These are phyloP conservation scores for Pempheris klunzingeri DNA, from an alignment of 2,797 vertebrate genomes.

Conservation along the genomic window DNA sequence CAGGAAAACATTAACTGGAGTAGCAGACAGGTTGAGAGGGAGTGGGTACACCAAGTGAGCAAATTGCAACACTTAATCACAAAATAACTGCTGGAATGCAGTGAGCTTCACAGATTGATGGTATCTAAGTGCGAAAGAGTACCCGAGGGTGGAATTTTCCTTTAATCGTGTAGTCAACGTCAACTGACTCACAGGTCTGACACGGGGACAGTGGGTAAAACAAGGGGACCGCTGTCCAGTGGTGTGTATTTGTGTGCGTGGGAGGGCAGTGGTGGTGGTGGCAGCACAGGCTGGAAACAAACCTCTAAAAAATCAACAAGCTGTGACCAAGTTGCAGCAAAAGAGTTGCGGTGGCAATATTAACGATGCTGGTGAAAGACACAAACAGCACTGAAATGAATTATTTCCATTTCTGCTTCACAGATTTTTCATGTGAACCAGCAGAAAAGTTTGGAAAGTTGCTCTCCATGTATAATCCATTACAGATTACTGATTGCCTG, in stretches of 20 bases:
- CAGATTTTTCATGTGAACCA: slow-evolving; percentile 56
- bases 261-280: slow-evolving; percentile 33
- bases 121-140: slow-evolving; percentile 34
- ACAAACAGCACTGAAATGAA: slow-evolving; percentile 46
- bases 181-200: slow-evolving; percentile 53
- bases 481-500: slow-evolving; percentile 54
- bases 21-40: slow-evolving; percentile 42
- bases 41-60: slow-evolving; percentile 30
- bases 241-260: slow-evolving; percentile 47
- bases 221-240: slow-evolving; percentile 50
- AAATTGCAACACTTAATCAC: slow-evolving; percentile 68
- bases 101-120: slow-evolving; percentile 57
- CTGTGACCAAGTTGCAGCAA: slow-evolving; percentile 54
- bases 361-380: slow-evolving; percentile 44
- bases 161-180: slow-evolving; percentile 43
- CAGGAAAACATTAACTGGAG: slow-evolving; percentile 48
- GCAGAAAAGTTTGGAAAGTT: slow-evolving; percentile 57
- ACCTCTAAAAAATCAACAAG: slow-evolving; percentile 64
- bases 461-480: slow-evolving; percentile 54
- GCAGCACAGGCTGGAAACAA: slow-evolving; percentile 61
- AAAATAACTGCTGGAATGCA: slow-evolving; percentile 54
- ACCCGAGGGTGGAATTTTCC: slow-evolving; percentile 65
- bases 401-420: slow-evolving; percentile 39
- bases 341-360: slow-evolving; percentile 46
- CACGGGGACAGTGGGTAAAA: slow-evolving; percentile 35